Percentiles rank a stretch among this genome's conserved stretches.
Evolutionary conservation across 2,113 vertebrate species (phyloP).

Genomic region (Antechinus stuartii): DNA sequence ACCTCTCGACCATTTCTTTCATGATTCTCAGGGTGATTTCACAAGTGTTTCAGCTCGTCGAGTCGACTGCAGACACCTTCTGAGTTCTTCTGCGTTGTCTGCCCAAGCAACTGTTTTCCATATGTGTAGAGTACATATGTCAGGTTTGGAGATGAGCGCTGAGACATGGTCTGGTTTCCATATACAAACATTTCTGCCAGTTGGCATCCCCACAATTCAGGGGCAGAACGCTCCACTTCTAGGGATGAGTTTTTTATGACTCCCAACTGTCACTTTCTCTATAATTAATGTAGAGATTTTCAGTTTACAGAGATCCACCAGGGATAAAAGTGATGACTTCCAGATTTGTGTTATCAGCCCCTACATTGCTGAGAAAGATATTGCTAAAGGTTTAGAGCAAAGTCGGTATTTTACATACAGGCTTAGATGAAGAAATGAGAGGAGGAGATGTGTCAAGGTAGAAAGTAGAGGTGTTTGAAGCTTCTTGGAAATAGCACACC

Average conservation of each 20-base stretch:
- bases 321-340: constrained; percentile 36
- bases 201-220: not conserved
- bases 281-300: not conserved
- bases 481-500: not conserved
- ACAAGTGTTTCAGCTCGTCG: not conserved
- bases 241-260: constrained; percentile 22
- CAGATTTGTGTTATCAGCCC: not conserved
- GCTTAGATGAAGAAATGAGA: not conserved
- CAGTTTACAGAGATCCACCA: not conserved
- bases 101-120: not conserved
- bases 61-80: not conserved
- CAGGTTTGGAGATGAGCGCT: not conserved
- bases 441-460: not conserved
- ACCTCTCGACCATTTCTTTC: not conserved
- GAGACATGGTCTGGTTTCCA: not conserved
- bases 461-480: not conserved
- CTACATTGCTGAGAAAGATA: not conserved
- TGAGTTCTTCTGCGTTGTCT: not conserved
- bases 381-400: constrained; percentile 1
- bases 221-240: not conserved
- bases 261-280: not conserved
- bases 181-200: constrained; percentile 22
- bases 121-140: not conserved
- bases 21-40: not conserved
- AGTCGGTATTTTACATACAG: constrained; percentile 32